phyloP scores from a whole-genome alignment of 2,113 vertebrate genomes.

The Pluvianellus socialis region DNA sequence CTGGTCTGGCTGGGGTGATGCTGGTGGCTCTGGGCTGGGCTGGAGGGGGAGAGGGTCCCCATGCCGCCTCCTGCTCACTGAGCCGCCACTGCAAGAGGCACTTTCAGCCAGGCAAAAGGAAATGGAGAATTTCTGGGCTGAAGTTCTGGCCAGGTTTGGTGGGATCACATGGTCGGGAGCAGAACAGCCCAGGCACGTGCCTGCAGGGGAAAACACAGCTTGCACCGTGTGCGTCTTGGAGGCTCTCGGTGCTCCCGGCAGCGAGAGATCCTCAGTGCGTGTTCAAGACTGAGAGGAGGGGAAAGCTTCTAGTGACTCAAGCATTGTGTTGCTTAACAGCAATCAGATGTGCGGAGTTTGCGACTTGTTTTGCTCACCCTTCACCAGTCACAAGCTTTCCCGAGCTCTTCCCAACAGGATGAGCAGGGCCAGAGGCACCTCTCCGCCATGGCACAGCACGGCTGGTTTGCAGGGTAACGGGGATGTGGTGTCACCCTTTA shows the following conservation, averaged over 20 bases:
- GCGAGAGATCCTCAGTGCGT: not conserved
- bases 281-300: not conserved
- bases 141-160: not conserved
- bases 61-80: fast-evolving
- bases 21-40: not conserved
- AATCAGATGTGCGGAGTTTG: not conserved
- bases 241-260: not conserved
- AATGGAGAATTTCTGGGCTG: not conserved
- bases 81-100: not conserved
- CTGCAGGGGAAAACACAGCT: not conserved
- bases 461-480: not conserved
- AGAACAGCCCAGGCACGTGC: not conserved
- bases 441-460: fast-evolving
- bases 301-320: not conserved
- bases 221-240: not conserved
- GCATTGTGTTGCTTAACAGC: not conserved
- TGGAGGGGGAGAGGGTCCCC: not conserved
- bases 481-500: not conserved
- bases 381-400: not conserved
- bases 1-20: not conserved
- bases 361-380: not conserved
- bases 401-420: not conserved
- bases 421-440: not conserved
- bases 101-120: not conserved
- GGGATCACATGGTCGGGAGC: not conserved